Conservation (phyloP, 2,113 vertebrate genomes). For the Dipodomys spectabilis region DNA sequence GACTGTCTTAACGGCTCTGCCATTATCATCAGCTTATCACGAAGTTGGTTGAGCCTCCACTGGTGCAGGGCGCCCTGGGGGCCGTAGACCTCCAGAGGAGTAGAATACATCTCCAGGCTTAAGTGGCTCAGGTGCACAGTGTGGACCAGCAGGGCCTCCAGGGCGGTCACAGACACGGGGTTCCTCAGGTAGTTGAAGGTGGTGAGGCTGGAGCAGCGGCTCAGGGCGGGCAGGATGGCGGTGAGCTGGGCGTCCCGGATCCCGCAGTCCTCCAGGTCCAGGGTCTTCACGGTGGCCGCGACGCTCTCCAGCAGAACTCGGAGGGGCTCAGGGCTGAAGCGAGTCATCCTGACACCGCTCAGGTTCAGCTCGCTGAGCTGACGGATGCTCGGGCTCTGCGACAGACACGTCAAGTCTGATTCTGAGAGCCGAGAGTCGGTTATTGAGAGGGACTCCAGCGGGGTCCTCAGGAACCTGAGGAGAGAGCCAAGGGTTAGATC, state of each 20-base stretch:
- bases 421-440: neutral
- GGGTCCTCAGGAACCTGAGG: neutral
- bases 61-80: neutral
- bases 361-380: neutral
- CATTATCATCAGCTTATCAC: neutral
- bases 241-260: neutral
- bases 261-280: neutral
- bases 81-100: neutral
- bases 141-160: neutral
- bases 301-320: neutral
- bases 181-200: neutral
- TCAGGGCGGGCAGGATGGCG: conserved; percentile 7
- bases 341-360: neutral
- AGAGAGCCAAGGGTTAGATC: neutral
- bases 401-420: neutral
- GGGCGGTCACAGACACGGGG: neutral
- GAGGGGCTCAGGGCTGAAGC: neutral
- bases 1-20: neutral
- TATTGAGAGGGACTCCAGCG: neutral
- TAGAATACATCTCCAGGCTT: conserved; percentile 9
- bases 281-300: neutral
- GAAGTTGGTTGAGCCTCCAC: neutral
- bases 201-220: neutral
- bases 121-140: neutral
- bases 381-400: neutral